Evolutionary conservation across 1,140 invertebrate genomes (phyloP), one percentile per base, ranked within the genome.

Genomic region (Drosophila bifasciata): DNA sequence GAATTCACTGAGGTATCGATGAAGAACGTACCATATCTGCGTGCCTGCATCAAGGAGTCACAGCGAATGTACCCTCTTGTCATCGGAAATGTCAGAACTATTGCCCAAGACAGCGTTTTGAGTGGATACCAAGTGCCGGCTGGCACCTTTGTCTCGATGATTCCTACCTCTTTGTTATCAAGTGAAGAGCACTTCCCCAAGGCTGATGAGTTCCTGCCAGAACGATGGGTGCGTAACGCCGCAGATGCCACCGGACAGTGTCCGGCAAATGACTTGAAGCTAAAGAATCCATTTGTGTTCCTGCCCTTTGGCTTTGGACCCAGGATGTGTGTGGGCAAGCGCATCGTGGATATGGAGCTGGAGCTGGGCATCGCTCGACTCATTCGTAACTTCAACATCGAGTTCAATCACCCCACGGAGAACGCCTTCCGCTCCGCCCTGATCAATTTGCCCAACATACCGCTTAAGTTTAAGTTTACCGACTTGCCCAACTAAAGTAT

Each of bases 341-440:
- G 96, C 50, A 94, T 96, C 73, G 96, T 96, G 1, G 94, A 96
- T 73, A 93, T 96, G 79, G 95, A 96, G 89, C 86, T 96, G 19
- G 93, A 95, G 79, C 91, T 95, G 13, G 93, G 94, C 25, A 70
- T 95, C 1, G 91, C 94, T 8, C 93, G 94, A 76, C 89, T 95
- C 8, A 88, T 94, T 23, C 90, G 93, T 36, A 93, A 94, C 69
- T 94, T 94, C 62, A 78, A 92, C 23, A 72, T 94, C 2, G 92
- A 93, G 58, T 94, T 93, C 91, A 91, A 92, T 23, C 66, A 91
- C 70, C 41, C 89, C 1, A 77, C 64, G 0, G 66, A 90, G 32
- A 89, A 90, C 36, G 81, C 85, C 0, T 91, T 90, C 28, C 68
- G 63, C 1, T 50, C 76, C 6, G 60, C 62, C 0, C 50, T 88